These are phyloP conservation scores for Clarias laeviceps DNA, from an alignment of 2,797 vertebrate species.

Conservation along the genomic window DNA sequence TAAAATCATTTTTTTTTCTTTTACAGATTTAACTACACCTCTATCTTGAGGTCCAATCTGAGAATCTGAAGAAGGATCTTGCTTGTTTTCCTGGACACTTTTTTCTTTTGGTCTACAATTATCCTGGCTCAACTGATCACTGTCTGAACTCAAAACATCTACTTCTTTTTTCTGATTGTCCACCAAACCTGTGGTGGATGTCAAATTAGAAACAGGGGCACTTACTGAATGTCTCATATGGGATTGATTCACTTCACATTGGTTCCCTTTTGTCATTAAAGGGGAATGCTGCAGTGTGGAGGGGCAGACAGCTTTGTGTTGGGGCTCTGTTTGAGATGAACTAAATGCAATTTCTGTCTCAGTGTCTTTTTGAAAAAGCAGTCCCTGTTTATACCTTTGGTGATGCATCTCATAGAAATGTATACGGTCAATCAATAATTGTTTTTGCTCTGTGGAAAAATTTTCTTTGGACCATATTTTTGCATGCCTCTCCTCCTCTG, in stretches of 20 bases:
- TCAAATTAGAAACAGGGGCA: slow-evolving; percentile 14
- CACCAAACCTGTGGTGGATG: slow-evolving; percentile 10
- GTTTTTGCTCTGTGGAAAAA: slow-evolving; percentile 51
- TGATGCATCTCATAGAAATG: slow-evolving; percentile 53
- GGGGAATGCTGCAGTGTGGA: background rate
- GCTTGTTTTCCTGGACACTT: slow-evolving; percentile 5
- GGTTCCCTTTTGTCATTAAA: slow-evolving; percentile 13
- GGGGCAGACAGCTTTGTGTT: slow-evolving; percentile 11
- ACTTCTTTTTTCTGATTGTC: background rate
- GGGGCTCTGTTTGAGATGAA: slow-evolving; percentile 20
- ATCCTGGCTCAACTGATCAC: slow-evolving; percentile 6
- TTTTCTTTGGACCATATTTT: slow-evolving; percentile 47
- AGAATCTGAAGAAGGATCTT: slow-evolving; percentile 17
- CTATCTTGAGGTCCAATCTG: slow-evolving; percentile 13
- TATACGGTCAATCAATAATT: slow-evolving; percentile 38
- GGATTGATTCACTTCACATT: slow-evolving; percentile 20
- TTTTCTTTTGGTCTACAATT: slow-evolving; percentile 16
- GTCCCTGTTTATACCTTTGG: slow-evolving; percentile 46
- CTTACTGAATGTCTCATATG: background rate
- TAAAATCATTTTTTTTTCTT: slow-evolving; percentile 22
- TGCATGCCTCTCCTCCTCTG: slow-evolving; percentile 49
- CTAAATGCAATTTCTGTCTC: slow-evolving; percentile 11
- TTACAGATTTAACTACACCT: slow-evolving; percentile 24
- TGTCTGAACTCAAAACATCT: slow-evolving; percentile 3
- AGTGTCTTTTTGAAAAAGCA: slow-evolving; percentile 37